A percentile compares a stretch with the other conserved stretches of the same genome.
Evolutionary conservation across 2,888 invertebrate genomes (phyloP).

Genomic region (Molanna angustata): DNA sequence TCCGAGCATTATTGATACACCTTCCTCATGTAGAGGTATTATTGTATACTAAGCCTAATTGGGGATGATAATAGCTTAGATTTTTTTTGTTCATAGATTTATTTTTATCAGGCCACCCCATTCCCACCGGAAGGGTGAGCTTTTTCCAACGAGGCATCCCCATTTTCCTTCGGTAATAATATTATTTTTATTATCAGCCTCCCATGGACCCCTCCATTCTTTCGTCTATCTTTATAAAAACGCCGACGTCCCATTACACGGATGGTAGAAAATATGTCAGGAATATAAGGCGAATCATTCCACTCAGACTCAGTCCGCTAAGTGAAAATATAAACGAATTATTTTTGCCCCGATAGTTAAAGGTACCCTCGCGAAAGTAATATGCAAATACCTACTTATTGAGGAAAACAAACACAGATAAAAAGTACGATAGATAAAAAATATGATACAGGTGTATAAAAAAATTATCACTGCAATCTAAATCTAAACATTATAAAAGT

Average conservation of each 20-base stretch:
- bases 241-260: constrained; percentile 12
- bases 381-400: no score
- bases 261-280: constrained; percentile 8
- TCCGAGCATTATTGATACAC: no score
- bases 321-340: constrained; percentile 16
- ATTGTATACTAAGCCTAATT: constrained; percentile 19
- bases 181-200: constrained; percentile 18
- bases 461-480: no score
- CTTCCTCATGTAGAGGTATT: no score
- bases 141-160: no score
- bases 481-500: no score
- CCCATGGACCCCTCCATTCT: constrained; percentile 2
- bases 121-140: constrained; percentile 9
- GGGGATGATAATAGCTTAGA: constrained; percentile 25
- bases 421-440: no score
- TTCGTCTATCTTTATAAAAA: background rate
- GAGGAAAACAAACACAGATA: no score
- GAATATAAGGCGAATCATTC: constrained; percentile 9
- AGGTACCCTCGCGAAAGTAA: no score
- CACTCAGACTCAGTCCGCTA: background rate
- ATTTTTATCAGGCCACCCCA: constrained; percentile 21
- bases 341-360: constrained; percentile 8
- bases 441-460: no score
- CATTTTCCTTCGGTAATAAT: constrained; percentile 11
- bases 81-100: constrained; percentile 23